Evolutionary conservation across 2,797 vertebrate species (phyloP).

Genomic region (Garrulus glandarius): DNA sequence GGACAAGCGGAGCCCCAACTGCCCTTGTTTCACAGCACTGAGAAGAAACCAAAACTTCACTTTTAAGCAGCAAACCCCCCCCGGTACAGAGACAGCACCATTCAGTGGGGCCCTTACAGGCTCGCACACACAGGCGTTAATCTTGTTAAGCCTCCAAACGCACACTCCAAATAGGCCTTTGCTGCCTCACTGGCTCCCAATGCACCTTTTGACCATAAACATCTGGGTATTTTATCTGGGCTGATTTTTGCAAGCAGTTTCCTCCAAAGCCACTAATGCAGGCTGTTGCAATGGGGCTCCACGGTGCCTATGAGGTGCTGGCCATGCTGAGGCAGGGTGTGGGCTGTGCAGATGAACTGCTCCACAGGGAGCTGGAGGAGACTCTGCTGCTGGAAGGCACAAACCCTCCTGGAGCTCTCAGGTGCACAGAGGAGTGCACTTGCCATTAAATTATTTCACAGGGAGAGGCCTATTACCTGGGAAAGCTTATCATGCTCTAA

Average conservation of each 20-base stretch:
- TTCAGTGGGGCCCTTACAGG: neutral
- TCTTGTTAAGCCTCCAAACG: neutral
- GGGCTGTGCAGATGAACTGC: neutral
- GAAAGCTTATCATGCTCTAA: neutral
- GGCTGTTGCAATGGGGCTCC: neutral
- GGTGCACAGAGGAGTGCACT: neutral
- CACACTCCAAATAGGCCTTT: constrained; percentile 13
- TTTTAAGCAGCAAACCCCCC: neutral
- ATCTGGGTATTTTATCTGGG: constrained; percentile 53
- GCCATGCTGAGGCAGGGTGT: neutral
- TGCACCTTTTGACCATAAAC: constrained; percentile 55
- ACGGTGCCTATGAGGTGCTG: constrained; percentile 4
- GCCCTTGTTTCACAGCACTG: neutral
- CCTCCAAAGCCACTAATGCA: constrained; percentile 30
- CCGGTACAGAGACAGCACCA: neutral
- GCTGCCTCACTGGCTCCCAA: constrained; percentile 48
- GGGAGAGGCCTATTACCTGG: neutral
- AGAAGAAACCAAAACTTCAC: neutral
- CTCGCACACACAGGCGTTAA: neutral
- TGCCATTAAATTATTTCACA: neutral
- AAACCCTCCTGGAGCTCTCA: constrained; percentile 16
- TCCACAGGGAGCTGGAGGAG: neutral
- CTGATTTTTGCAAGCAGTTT: constrained; percentile 34
- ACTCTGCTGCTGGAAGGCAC: constrained; percentile 1
- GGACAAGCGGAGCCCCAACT: neutral